Percentiles rank a stretch among this genome's conserved stretches.
Evolutionary conservation across 2,888 invertebrate genomes (phyloP).

Genomic region (Aporophyla lueneburgensis): DNA sequence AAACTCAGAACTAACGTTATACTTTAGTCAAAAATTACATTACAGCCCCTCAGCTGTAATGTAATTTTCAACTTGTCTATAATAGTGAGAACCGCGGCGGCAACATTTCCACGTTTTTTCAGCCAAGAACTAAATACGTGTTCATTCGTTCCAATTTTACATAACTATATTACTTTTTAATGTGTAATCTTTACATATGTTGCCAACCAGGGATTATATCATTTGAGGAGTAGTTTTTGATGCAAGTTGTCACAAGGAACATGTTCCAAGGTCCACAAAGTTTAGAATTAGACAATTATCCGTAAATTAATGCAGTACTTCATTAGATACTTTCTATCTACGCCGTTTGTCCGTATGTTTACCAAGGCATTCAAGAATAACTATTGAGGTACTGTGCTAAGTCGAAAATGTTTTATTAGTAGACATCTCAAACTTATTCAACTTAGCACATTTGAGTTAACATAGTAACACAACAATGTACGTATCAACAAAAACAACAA

Average conservation of each 20-base stretch:
- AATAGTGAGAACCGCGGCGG: conserved; percentile 45
- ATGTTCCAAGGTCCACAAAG: background rate
- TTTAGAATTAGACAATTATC: background rate
- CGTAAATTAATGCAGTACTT: background rate
- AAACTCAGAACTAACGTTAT: too few relatives aligned
- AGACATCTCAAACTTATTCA: background rate
- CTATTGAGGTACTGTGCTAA: too few relatives aligned
- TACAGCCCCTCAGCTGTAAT: too few relatives aligned
- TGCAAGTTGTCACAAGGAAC: background rate
- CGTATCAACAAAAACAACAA: conserved; percentile 23
- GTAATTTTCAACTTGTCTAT: conserved; percentile 59
- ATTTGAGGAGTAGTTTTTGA: background rate
- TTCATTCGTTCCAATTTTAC: conserved; percentile 8
- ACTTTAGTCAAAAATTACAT: too few relatives aligned
- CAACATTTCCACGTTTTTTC: conserved; percentile 34
- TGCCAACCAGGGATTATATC: background rate
- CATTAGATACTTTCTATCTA: background rate
- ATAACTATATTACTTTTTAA: background rate
- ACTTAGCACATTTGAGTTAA: too few relatives aligned
- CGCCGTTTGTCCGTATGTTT: too few relatives aligned
- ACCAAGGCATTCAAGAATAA: background rate
- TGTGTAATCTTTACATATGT: background rate
- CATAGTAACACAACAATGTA: conserved; percentile 6
- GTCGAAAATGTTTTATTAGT: too few relatives aligned
- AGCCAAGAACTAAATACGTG: conserved; percentile 28